These are phyloP conservation scores for Pseudorectes ferrugineus DNA, from an alignment of 2,113 vertebrate genomes.

Conservation along the genomic window DNA sequence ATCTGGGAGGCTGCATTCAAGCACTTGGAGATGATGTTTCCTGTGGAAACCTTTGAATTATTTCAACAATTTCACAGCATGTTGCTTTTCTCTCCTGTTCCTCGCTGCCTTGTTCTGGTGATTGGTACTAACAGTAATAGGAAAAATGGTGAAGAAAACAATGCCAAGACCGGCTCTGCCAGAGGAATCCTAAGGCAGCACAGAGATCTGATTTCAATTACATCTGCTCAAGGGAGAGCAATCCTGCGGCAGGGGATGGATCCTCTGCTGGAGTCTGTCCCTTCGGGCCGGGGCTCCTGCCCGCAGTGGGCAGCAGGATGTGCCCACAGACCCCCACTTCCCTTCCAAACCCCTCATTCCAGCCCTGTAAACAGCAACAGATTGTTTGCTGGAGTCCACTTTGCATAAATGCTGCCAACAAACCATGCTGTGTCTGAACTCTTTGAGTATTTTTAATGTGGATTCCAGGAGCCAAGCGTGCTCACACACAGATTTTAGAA, in stretches of 20 bases:
- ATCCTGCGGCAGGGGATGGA: neutral
- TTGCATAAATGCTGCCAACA: neutral
- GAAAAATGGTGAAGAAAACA: conserved; percentile 54
- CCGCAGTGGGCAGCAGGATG: neutral
- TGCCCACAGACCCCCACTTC: neutral
- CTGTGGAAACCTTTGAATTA: conserved; percentile 58
- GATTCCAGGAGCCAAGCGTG: neutral
- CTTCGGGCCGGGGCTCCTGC: neutral
- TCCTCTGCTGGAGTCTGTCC: neutral
- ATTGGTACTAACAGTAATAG: conserved; percentile 51
- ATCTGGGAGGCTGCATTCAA: conserved; percentile 1
- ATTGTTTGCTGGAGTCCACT: conserved; percentile 5
- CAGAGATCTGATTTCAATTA: conserved; percentile 60
- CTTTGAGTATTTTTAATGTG: neutral
- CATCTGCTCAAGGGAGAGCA: conserved; percentile 2
- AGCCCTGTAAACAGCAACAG: neutral
- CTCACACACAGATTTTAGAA: neutral
- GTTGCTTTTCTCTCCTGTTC: conserved; percentile 45
- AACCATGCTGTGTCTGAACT: neutral
- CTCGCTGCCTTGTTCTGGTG: conserved; percentile 44
- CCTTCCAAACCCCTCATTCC: neutral
- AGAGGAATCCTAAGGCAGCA: neutral
- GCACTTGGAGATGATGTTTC: conserved; percentile 51
- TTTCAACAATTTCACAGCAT: conserved; percentile 59
- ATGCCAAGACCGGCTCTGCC: conserved; percentile 7